Base-by-base conservation (phyloP, 2,113 vertebrate genomes). In the Pongo abelii region DNA sequence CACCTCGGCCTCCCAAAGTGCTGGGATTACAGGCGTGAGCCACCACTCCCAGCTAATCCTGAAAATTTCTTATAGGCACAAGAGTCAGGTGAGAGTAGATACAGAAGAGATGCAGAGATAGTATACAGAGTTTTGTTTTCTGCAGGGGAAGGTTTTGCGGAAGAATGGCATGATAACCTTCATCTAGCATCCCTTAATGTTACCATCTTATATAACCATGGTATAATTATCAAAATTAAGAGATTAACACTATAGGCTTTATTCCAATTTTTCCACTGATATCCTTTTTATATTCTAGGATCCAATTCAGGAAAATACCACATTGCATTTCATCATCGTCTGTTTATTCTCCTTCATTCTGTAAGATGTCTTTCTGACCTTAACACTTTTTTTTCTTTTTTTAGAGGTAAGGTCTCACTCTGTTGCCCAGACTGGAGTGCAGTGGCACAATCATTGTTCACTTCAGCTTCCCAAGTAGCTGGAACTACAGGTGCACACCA, bases 141-240 rank as follows among this genome's bases (percentile, higher is more conserved):
- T 64, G 61, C 2, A 0, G 12, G 61, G 61, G 27, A 64, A 12
- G 27, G 61, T 64, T 64, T 64, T 64, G 30, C 12, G 2, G 61
- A 64, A 30, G 27, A 64, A 64, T 64, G 27, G 30, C 35, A 50
- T 5, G 61, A 40, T 83, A 61, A 75, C 48, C 27, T 93, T 94
- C 18, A 69, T 23, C 10, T 38, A 75, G 10, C 23, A 79, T 94
- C 61, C 78, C 30, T 69, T 79, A 57, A 64, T 64, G 52, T 93
- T 83, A 78, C 52, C 35, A 87, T 80, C 50, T 59, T 92, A 86
- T 8, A 75, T 80, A 90, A 67, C 40, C 2, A 7, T 18, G 30
- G 22, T 72, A 48, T 64, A n/a, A 14, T 83, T 95, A 69, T 14
- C 79, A 96, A 90, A 96, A 90, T 30, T 81, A 80, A 94, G 38